These are phyloP conservation scores for Neoniphon sammara DNA, from an alignment of 2,797 vertebrate species.

Conservation along the genomic window DNA sequence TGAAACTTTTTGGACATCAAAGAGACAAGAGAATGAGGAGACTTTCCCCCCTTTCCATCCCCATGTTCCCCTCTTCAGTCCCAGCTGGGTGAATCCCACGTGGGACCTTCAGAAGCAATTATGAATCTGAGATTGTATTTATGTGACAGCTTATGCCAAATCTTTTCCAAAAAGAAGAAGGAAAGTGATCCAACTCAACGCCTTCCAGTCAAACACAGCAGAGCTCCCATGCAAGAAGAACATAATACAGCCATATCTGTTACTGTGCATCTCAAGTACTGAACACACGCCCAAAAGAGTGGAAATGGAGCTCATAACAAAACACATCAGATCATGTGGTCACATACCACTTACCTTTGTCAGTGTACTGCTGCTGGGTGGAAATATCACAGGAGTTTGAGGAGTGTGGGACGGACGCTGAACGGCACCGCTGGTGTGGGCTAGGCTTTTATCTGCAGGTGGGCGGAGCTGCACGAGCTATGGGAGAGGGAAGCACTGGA, in stretches of 20 bases:
- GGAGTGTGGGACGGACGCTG: constrained; percentile 83
- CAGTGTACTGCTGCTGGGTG: constrained; percentile 75
- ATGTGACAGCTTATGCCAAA: background rate
- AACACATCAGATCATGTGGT: constrained; percentile 10
- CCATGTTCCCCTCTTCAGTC: background rate
- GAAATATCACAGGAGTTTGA: constrained; percentile 81
- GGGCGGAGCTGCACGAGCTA: constrained; percentile 90
- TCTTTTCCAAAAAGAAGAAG: background rate
- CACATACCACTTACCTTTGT: constrained; percentile 86
- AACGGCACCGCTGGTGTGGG: constrained; percentile 86
- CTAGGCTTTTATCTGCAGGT: constrained; percentile 96
- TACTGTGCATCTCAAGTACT: background rate
- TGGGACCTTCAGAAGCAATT: constrained; percentile 13
- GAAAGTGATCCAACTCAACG: constrained; percentile 7
- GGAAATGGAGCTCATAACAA: background rate
- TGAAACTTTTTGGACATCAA: constrained; percentile 30
- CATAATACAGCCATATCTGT: background rate
- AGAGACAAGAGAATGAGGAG: background rate
- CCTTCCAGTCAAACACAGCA: background rate
- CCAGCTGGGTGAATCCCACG: background rate
- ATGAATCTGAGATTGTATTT: constrained; percentile 3
- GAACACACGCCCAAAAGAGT: no score
- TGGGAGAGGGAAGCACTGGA: constrained; percentile 20
- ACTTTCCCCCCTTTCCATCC: background rate
- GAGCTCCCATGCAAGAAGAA: background rate